Base-by-base conservation (phyloP, 1,140 invertebrate species). In the Mamestra configurata region DNA sequence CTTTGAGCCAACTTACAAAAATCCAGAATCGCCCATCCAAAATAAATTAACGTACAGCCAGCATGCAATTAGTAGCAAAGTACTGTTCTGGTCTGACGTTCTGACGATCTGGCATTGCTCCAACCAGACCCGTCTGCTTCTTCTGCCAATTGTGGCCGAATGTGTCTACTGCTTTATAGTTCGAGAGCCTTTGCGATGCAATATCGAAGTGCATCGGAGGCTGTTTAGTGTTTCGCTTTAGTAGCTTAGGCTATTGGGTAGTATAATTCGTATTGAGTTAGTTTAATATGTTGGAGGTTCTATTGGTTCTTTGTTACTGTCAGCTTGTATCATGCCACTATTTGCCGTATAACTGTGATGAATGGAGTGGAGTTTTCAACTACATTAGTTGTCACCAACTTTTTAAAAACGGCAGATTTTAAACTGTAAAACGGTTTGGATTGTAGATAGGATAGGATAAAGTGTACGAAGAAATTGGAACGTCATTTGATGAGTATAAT, bases 121-220 rank as follows among this genome's bases (percentile, higher is more conserved):
- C 71, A 75, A 27, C 1, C 10, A n/a, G 18, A 43, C 31, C 35
- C 35, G 24, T 31, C 68, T 24, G 20, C 35, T 43, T 55, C 71
- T 75, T 59, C 37, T 75, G 51, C 71, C 71, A 75, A 75, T 75
- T 75, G 53, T 59, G 35, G 53, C 24, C 53, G 20, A 75, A 75
- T 55, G 20, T 57, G 35, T 75, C 53, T 75, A 53, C 11, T 40
- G 13, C 10, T 31, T 51, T 71, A 20, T 22, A 15, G 35, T 40
- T 71, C 24, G 27, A 3, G 68, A 13, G 35, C 46, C 46, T 70
- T 49, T 49, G 10, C 18, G 18, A 40, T 40, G 35, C 61, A 66
- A 66, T 64, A 64, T 64, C 35, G 59, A 40, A 64, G 18, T 66
- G 18, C 61, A 66, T 10, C 5, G 43, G 40, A 13, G 40, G 43